Percentiles rank a stretch among this genome's conserved stretches.
phyloP scores from a whole-genome alignment of 30 jellyfish, hydroid and myxozoan genomes.

The Catostylus mosaicus region DNA sequence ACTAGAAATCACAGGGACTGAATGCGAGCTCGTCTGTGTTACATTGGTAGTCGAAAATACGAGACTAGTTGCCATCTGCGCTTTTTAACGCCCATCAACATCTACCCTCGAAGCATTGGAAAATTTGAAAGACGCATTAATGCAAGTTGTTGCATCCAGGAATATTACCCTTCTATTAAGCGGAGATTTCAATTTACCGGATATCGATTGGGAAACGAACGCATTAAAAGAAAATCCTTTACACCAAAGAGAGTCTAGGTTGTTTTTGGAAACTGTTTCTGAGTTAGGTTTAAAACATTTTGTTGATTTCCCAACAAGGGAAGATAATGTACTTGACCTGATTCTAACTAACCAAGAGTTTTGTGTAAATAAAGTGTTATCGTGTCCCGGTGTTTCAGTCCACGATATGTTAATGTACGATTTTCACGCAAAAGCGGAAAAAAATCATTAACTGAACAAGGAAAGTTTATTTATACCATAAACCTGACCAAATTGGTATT shows the following conservation, averaged over 20 bases:
- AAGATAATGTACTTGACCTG: neutral
- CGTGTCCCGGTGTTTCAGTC: neutral
- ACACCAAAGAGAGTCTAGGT: neutral
- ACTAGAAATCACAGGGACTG: neutral
- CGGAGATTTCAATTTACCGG: conserved; percentile 6
- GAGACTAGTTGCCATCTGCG: too few species aligned
- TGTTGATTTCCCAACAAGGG: neutral
- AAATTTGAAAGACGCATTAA: neutral
- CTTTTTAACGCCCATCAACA: neutral
- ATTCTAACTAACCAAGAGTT: neutral
- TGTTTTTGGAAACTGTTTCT: neutral
- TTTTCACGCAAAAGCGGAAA: neutral
- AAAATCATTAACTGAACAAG: neutral
- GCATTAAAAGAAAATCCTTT: neutral
- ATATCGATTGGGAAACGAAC: conserved; percentile 2
- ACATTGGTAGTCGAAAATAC: too few species aligned
- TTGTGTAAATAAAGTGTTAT: neutral
- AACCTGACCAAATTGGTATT: neutral
- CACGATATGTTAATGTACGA: neutral
- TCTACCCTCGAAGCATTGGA: neutral
- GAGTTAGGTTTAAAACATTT: neutral
- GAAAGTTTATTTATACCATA: neutral
- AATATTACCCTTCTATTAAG: too few species aligned
- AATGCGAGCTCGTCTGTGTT: neutral
- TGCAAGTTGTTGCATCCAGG: too few species aligned